phyloP scores from a whole-genome alignment of 1,140 invertebrate genomes.

The Cherax quadricarinatus region DNA sequence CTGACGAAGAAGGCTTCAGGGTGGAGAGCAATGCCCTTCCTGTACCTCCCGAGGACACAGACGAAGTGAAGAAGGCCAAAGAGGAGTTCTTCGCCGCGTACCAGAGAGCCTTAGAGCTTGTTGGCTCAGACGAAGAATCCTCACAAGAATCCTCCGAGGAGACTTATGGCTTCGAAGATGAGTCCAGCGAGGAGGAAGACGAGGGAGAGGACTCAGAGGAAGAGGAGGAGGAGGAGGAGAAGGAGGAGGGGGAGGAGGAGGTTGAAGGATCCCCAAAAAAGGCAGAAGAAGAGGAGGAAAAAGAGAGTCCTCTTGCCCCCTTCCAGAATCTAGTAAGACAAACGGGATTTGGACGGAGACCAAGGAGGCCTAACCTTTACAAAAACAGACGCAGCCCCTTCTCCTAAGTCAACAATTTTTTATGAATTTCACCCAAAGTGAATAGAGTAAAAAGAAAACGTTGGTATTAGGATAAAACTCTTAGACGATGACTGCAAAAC shows the following conservation, averaged over 20 bases:
- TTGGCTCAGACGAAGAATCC: conserved; percentile 50
- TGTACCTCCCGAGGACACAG: conserved; percentile 65
- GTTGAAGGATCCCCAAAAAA: background rate
- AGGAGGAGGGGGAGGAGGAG: conserved; percentile 12
- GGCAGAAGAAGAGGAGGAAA: conserved; percentile 9
- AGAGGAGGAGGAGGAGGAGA: background rate
- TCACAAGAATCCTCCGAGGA: conserved; percentile 40
- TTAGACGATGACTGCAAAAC: too few species aligned
- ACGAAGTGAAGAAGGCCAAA: conserved; percentile 69
- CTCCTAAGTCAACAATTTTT: background rate
- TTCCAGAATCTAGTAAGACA: background rate
- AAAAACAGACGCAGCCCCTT: background rate
- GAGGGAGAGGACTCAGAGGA: background rate
- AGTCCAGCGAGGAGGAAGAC: conserved; percentile 9
- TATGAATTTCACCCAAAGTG: too few species aligned
- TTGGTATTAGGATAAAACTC: too few species aligned
- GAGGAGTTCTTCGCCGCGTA: conserved; percentile 70
- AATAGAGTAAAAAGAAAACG: too few species aligned
- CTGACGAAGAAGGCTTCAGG: conserved; percentile 75
- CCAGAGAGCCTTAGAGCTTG: conserved; percentile 67
- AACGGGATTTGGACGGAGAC: background rate
- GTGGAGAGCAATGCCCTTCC: conserved; percentile 72
- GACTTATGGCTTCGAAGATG: background rate
- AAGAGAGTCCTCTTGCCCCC: background rate
- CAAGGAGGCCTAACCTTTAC: background rate